Evolutionary conservation across 2,113 vertebrate genomes (phyloP).

Genomic region (Pongo abelii): DNA sequence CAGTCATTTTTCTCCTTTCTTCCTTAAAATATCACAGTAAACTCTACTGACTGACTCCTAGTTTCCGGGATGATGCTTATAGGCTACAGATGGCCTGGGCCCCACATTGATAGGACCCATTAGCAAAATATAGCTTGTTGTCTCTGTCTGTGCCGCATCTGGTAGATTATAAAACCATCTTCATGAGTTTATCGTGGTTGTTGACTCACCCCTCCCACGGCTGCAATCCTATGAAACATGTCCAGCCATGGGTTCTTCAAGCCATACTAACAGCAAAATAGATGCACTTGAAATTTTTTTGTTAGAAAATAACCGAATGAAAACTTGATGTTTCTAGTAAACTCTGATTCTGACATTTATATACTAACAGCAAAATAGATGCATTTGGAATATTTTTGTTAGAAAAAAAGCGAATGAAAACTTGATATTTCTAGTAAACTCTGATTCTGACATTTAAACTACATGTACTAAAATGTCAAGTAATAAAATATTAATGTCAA

Average conservation of each 20-base stretch:
- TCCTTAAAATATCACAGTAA: background rate
- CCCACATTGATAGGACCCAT: rapidly evolving
- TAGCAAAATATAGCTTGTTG: background rate
- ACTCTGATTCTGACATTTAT: background rate
- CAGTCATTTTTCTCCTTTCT: background rate
- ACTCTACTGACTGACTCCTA: background rate
- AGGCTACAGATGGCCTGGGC: background rate
- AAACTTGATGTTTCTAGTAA: background rate
- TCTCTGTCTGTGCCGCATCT: background rate
- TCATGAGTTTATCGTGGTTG: background rate
- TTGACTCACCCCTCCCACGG: background rate
- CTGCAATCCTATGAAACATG: background rate
- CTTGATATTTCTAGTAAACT: background rate
- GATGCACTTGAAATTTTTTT: background rate
- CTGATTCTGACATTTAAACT: background rate
- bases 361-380: background rate
- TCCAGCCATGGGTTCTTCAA: background rate
- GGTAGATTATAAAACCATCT: background rate
- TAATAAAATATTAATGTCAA: background rate
- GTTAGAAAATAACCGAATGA: constrained; percentile 23
- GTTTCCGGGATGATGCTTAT: background rate
- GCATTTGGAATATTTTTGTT: background rate
- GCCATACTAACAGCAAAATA: background rate
- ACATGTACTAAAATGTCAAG: background rate
- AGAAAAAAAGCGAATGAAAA: constrained; percentile 23